These are phyloP conservation scores for Esperia sulphurella DNA, from an alignment of 2,888 invertebrate species.

Conservation along the genomic window DNA sequence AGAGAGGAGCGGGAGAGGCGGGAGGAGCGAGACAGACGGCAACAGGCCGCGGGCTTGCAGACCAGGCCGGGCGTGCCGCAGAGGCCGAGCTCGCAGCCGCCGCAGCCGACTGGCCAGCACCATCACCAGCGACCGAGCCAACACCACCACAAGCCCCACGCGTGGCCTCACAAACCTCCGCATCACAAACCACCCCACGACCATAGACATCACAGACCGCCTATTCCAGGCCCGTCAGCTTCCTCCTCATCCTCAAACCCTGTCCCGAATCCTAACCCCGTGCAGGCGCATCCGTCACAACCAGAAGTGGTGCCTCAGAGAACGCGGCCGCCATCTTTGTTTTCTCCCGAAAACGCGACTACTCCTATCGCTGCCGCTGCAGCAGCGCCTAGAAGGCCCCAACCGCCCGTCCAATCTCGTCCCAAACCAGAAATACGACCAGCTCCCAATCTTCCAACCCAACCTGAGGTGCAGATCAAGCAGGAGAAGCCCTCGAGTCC, in stretches of 20 bases:
- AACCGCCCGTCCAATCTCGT: slow-evolving; percentile 30
- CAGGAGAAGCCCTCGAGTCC: slow-evolving; percentile 44
- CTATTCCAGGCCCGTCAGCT: slow-evolving; percentile 34
- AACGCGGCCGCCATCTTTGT: slow-evolving; percentile 80
- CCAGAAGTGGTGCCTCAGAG: slow-evolving; percentile 26
- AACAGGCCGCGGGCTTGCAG: slow-evolving; percentile 39
- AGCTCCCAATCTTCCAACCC: slow-evolving; percentile 20
- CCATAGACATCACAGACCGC: slow-evolving; percentile 55
- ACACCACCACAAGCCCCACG: slow-evolving; percentile 51
- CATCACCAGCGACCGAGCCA: slow-evolving; percentile 36
- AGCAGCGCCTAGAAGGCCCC: slow-evolving; percentile 57
- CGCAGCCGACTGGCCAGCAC: slow-evolving; percentile 18
- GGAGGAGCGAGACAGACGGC: slow-evolving; percentile 49
- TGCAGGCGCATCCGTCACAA: slow-evolving; percentile 23
- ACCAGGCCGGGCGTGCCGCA: slow-evolving; percentile 23
- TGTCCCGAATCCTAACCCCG: slow-evolving; percentile 15
- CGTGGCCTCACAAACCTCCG: slow-evolving; percentile 58
- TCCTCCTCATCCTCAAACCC: slow-evolving; percentile 26
- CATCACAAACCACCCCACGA: slow-evolving; percentile 58
- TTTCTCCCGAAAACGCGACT: slow-evolving; percentile 81
- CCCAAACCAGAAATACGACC: slow-evolving; percentile 35
- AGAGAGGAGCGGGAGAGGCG: slow-evolving; percentile 77
- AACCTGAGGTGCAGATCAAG: slow-evolving; percentile 13
- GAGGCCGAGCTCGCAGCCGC: slow-evolving; percentile 13
- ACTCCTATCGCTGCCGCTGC: slow-evolving; percentile 44